Percentiles rank a stretch among this genome's conserved stretches.
Conservation (phyloP, 2,888 invertebrate species). For the Nymphalis c-album region DNA sequence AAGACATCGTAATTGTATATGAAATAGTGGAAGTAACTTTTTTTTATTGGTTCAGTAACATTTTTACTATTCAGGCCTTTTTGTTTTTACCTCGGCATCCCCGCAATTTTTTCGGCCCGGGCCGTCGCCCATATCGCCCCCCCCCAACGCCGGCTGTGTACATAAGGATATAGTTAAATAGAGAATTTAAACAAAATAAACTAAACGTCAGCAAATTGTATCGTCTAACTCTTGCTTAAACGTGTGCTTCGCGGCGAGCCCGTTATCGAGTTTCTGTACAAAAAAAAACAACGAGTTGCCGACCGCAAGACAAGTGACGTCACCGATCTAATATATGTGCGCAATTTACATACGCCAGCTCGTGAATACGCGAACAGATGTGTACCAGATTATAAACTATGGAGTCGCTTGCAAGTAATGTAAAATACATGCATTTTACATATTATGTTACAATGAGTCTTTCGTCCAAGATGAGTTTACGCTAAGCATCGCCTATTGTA, state of each 20-base stretch:
- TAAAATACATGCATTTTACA: background rate
- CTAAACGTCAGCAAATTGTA: background rate
- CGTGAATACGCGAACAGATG: constrained; percentile 24
- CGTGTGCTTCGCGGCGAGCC: constrained; percentile 6
- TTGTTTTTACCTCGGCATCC: too few relatives aligned
- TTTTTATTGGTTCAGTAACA: too few relatives aligned
- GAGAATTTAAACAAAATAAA: background rate
- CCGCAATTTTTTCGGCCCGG: too few relatives aligned
- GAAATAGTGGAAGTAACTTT: too few relatives aligned
- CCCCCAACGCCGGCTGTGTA: too few relatives aligned
- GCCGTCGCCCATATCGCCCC: too few relatives aligned
- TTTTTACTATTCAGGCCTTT: too few relatives aligned
- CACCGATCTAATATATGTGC: constrained; percentile 14
- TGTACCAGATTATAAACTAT: constrained; percentile 17
- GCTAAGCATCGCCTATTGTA: background rate
- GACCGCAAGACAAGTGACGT: constrained; percentile 22
- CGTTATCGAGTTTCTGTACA: constrained; percentile 32
- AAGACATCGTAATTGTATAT: too few relatives aligned
- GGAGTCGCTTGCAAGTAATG: background rate
- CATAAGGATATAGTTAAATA: too few relatives aligned
- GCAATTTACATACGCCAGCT: constrained; percentile 22
- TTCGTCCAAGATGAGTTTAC: background rate
- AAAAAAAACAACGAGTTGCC: constrained; percentile 33
- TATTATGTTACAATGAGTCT: background rate
- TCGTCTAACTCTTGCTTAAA: background rate